Percentiles rank a stretch among this genome's conserved stretches.
Conservation (phyloP, 2,888 invertebrate genomes). For the Thera obeliscata region DNA sequence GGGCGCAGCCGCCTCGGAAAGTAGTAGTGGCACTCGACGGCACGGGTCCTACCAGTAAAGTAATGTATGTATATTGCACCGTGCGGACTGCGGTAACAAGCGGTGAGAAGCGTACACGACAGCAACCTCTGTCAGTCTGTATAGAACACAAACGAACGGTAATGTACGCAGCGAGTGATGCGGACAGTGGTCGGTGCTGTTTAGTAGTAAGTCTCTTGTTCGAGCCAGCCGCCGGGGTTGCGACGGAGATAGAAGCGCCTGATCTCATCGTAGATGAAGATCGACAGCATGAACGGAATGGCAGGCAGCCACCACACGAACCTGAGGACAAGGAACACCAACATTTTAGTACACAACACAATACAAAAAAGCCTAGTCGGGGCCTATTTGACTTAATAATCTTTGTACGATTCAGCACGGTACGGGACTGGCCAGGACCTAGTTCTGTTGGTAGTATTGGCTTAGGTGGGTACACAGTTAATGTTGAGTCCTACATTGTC, state of each 20-base stretch:
- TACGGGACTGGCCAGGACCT: too few species aligned
- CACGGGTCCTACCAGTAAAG: background rate
- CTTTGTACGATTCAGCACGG: too few species aligned
- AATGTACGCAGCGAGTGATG: constrained; percentile 74
- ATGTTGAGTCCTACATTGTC: too few species aligned
- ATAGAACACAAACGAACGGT: constrained; percentile 75
- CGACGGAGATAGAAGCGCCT: constrained; percentile 98
- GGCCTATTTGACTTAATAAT: too few species aligned
- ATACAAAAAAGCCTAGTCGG: too few species aligned
- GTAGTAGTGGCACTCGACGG: constrained; percentile 6
- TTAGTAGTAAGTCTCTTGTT: constrained; percentile 99
- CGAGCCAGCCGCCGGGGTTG: constrained; percentile 99
- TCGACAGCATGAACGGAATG: constrained; percentile 98
- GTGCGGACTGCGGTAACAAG: constrained; percentile 69
- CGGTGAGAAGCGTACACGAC: constrained; percentile 80
- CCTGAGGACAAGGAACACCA: constrained; percentile 77
- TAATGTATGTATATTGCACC: constrained; percentile 2
- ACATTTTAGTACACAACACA: background rate
- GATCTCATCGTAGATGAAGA: constrained; percentile 99
- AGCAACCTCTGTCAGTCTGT: constrained; percentile 76
- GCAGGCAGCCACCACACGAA: constrained; percentile 99
- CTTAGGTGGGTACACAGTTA: too few species aligned
- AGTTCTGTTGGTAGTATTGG: too few species aligned
- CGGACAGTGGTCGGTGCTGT: constrained; percentile 68
- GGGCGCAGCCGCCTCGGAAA: constrained; percentile 44